These are phyloP conservation scores for Globia sparganii DNA, from an alignment of 2,888 invertebrate genomes.

Conservation along the genomic window DNA sequence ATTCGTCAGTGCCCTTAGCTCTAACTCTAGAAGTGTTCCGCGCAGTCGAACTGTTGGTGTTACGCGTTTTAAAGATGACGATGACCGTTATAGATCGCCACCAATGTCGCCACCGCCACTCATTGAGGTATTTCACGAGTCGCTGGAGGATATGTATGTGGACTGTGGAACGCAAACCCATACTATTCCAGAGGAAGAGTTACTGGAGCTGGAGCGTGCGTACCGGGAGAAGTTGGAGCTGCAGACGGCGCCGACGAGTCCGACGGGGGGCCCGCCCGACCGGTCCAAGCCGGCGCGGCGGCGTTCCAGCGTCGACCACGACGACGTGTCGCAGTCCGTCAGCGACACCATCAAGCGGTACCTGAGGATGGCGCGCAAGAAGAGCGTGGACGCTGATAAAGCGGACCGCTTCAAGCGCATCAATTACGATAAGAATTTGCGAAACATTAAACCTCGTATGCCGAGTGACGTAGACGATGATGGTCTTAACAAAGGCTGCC, in stretches of 20 bases:
- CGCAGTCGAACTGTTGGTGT: conserved; percentile 76
- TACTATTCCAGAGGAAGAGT: conserved; percentile 89
- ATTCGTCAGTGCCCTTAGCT: conserved; percentile 84
- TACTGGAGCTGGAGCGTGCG: conserved; percentile 87
- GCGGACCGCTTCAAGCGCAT: conserved; percentile 96
- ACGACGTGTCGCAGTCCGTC: conserved; percentile 96
- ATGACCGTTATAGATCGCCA: conserved; percentile 80
- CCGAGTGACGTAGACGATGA: conserved; percentile 95
- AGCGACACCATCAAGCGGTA: conserved; percentile 96
- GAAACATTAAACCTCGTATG: conserved; percentile 95
- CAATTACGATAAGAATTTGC: conserved; percentile 95
- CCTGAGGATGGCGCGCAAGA: conserved; percentile 96
- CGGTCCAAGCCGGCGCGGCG: conserved; percentile 87
- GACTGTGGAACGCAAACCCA: conserved; percentile 92
- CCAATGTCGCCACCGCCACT: conserved; percentile 92
- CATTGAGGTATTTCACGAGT: conserved; percentile 92
- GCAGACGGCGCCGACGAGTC: conserved; percentile 83
- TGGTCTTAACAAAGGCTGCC: conserved; percentile 93
- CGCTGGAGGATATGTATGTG: conserved; percentile 88
- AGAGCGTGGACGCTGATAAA: conserved; percentile 95
- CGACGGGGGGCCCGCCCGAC: conserved; percentile 83
- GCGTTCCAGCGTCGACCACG: conserved; percentile 95
- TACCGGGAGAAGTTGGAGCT: conserved; percentile 86
- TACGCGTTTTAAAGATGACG: conserved; percentile 76
- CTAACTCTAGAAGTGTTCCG: conserved; percentile 74